phyloP scores from a whole-genome alignment of 1,140 invertebrate species.

The Trachymyrmex cornetzi region DNA sequence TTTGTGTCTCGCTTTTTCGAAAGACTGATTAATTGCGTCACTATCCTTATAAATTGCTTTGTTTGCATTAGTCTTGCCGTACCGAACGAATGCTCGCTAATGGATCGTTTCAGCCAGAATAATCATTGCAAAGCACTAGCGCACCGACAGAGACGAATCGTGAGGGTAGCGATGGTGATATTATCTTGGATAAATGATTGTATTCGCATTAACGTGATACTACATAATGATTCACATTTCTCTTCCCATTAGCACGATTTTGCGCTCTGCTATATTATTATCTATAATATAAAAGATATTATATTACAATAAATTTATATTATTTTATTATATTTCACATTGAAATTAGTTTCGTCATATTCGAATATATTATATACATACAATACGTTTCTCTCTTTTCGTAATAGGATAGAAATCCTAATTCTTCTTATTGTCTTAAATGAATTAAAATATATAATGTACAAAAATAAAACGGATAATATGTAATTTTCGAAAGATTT shows the following conservation, averaged over 20 bases:
- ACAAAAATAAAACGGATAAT: neutral
- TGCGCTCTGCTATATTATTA: neutral
- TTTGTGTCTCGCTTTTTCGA: constrained; percentile 38
- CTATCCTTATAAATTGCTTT: constrained; percentile 68
- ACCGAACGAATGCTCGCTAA: constrained; percentile 61
- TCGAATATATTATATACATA: neutral
- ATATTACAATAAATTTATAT: neutral
- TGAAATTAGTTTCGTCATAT: neutral
- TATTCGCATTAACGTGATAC: constrained; percentile 66
- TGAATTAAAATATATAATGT: constrained; percentile 28
- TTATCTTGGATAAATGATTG: constrained; percentile 75
- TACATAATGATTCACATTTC: constrained; percentile 67
- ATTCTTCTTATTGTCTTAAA: neutral
- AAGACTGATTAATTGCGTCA: constrained; percentile 68
- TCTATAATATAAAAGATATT: neutral
- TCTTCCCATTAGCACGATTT: constrained; percentile 35
- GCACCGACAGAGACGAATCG: constrained; percentile 70
- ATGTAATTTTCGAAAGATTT: neutral
- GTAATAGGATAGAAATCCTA: neutral
- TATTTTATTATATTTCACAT: neutral
- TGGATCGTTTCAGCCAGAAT: constrained; percentile 67
- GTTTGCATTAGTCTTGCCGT: constrained; percentile 52
- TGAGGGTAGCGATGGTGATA: constrained; percentile 64
- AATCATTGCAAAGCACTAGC: constrained; percentile 67
- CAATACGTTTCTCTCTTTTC: neutral